These are phyloP conservation scores for Pituophis catenifer DNA, from an alignment of 2,113 vertebrate genomes.

Conservation along the genomic window DNA sequence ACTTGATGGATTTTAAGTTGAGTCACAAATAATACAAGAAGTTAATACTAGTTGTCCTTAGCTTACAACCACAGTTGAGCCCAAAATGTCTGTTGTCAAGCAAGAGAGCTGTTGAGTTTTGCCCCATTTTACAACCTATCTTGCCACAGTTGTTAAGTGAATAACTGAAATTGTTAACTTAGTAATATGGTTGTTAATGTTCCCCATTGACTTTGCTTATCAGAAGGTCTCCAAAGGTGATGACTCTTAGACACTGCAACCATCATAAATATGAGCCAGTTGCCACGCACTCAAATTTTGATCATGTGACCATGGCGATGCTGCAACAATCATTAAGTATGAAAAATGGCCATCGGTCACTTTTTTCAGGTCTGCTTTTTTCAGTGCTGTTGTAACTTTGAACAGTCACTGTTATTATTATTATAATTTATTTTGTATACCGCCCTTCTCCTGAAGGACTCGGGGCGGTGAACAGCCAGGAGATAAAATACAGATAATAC, in stretches of 20 bases:
- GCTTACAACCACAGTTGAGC: neutral
- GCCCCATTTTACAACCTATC: neutral
- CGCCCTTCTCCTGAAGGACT: too few relatives aligned
- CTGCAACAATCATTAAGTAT: neutral
- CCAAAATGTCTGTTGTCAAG: neutral
- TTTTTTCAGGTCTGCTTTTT: neutral
- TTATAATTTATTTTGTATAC: too few relatives aligned
- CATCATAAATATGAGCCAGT: neutral
- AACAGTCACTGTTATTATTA: neutral
- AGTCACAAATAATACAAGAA: neutral
- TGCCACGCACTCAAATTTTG: neutral
- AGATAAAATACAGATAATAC: too few relatives aligned
- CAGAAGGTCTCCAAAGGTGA: neutral
- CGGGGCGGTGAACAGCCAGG: too few relatives aligned
- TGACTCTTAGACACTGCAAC: neutral
- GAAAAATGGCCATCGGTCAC: neutral
- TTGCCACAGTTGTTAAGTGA: neutral
- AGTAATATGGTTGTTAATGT: neutral
- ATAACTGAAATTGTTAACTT: neutral
- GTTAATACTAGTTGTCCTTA: neutral
- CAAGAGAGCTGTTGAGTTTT: neutral
- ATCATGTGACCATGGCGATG: neutral
- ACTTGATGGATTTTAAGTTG: neutral
- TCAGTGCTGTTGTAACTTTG: neutral
- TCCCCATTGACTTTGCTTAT: neutral